A percentile compares a stretch with the other conserved stretches of the same genome.
Conservation (phyloP, 2,113 vertebrate genomes). For the Acrocephalus kingi region DNA sequence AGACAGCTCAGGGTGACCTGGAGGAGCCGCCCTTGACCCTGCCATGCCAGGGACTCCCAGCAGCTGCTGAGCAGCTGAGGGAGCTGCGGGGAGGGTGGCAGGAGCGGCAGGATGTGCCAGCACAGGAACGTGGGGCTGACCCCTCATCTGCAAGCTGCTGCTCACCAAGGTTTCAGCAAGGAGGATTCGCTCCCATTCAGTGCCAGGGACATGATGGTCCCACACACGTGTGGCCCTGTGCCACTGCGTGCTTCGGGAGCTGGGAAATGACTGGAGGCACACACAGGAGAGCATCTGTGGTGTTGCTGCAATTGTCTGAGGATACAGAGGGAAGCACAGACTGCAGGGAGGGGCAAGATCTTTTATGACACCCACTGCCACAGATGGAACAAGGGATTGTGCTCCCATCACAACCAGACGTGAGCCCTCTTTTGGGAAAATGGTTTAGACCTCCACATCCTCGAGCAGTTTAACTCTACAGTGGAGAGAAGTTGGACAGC, state of each 20-base stretch:
- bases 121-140: fast-evolving
- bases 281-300: fast-evolving
- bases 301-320: not conserved
- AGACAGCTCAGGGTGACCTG: not conserved
- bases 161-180: not conserved
- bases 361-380: not conserved
- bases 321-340: not conserved
- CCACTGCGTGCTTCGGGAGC: fast-evolving
- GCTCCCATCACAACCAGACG: not conserved
- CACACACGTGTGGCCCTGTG: fast-evolving
- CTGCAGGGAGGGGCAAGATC: not conserved
- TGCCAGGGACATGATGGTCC: not conserved
- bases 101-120: not conserved
- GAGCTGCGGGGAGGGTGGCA: fast-evolving
- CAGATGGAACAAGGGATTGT: not conserved
- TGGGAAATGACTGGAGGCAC: not conserved
- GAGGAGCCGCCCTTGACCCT: not conserved
- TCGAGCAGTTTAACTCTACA: not conserved
- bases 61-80: not conserved
- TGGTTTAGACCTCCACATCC: not conserved
- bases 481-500: not conserved
- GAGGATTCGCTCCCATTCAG: fast-evolving
- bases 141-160: fast-evolving
- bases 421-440: not conserved
- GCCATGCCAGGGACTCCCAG: not conserved